Evolutionary conservation across 2,113 vertebrate species (phyloP).

Genomic region (Himantopus leucocephalus): DNA sequence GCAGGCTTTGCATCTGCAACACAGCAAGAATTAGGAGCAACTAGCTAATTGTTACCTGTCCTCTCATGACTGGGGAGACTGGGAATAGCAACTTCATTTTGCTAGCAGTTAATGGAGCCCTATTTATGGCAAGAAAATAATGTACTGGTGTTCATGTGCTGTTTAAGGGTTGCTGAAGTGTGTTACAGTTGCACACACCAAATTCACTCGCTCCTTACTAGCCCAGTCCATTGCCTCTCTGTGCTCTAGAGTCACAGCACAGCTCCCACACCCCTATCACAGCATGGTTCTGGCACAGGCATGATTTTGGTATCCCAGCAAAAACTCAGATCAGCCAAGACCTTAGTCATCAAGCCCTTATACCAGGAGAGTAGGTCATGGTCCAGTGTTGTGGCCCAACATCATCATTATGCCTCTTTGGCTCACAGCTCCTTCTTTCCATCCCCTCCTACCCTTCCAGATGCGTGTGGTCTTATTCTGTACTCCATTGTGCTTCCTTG

Average conservation of each 20-base stretch:
- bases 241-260: not conserved
- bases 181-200: not conserved
- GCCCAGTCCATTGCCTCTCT: too few species aligned
- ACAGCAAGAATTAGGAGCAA: not conserved
- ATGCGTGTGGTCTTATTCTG: not conserved
- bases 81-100: not conserved
- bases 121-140: not conserved
- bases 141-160: not conserved
- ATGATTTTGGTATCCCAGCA: not conserved
- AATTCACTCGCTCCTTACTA: not conserved
- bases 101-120: not conserved
- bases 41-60: not conserved
- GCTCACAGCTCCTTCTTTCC: not conserved
- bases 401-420: not conserved
- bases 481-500: not conserved
- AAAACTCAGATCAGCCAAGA: not conserved
- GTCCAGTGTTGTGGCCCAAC: not conserved
- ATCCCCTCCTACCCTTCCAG: not conserved
- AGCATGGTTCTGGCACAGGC: not conserved
- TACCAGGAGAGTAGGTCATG: not conserved
- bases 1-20: not conserved
- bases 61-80: not conserved
- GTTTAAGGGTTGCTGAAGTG: not conserved
- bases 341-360: not conserved
- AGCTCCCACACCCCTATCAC: not conserved